A percentile compares a stretch with the other conserved stretches of the same genome.
Evolutionary conservation across 2,888 invertebrate genomes (phyloP).

Genomic region (Clunio marinus): DNA sequence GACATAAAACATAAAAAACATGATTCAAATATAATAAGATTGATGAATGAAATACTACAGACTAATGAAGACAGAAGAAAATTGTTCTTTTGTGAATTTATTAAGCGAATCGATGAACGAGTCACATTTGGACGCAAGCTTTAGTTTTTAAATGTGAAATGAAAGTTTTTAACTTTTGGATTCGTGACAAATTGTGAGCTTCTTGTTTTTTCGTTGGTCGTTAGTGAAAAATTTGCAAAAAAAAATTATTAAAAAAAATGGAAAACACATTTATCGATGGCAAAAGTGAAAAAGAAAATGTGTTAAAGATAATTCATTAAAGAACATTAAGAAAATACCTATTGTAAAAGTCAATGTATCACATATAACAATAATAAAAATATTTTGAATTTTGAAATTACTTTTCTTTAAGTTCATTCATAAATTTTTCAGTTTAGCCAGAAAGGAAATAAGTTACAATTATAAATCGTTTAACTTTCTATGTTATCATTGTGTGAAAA

Average conservation of each 20-base stretch:
- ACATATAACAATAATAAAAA: slow-evolving; percentile 23
- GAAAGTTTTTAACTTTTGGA: background rate
- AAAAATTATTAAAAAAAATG: background rate
- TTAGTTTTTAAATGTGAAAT: background rate
- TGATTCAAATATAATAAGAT: slow-evolving; percentile 21
- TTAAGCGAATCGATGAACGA: background rate
- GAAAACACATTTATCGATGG: background rate
- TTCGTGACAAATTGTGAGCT: slow-evolving; percentile 27
- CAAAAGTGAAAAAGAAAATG: background rate
- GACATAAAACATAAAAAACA: slow-evolving; percentile 13
- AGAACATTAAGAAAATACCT: slow-evolving; percentile 13
- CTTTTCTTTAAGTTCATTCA: no score
- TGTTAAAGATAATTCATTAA: slow-evolving; percentile 3
- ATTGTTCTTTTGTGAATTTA: slow-evolving; percentile 7
- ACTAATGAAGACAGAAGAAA: slow-evolving; percentile 17
- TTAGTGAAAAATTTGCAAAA: slow-evolving; percentile 20
- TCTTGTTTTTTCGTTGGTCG: slow-evolving; percentile 33
- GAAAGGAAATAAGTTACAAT: no score
- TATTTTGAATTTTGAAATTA: slow-evolving; percentile 36
- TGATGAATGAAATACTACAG: slow-evolving; percentile 5
- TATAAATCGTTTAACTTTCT: no score
- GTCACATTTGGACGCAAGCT: background rate
- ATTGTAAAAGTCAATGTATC: slow-evolving; percentile 34
- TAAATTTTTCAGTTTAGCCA: no score
- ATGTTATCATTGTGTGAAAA: no score